Evolutionary conservation across 2,888 invertebrate species (phyloP), one percentile per base, ranked within the genome.

Genomic region (Petrolisthes manimaculis): DNA sequence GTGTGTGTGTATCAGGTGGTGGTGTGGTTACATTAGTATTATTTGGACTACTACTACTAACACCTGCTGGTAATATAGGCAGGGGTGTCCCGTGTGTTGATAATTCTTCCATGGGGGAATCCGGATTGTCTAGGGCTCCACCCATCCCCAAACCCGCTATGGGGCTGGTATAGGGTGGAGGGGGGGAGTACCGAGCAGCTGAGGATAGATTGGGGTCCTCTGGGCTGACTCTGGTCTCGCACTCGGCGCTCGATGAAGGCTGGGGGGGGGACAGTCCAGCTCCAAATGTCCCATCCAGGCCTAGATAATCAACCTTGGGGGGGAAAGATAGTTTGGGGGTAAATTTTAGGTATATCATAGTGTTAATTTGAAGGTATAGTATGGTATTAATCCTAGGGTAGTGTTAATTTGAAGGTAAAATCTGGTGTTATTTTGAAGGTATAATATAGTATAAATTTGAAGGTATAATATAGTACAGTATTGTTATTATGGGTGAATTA

Each of bases 231-330:
- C 84, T 83, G 21, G 74, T 81, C 53, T 86, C 84, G 81, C 84
- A 89, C 53, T 90, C 90, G 9, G 67, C 82, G 56, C 89, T 89
- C 56, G 91, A 90, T 8, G 91, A 91, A 5, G 90, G 91, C 53
- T 91, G 90, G 5, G 91, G 90, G 3, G 91, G 91, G 6, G 90
- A 89, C 71, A 93, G 75, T 18, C 84, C 84, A 12, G 84, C 84
- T 75, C 80, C 56, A 55, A 81, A 88, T 2, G 53, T 77, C 21
- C 77, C 88, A 67, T 51, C 74, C 24, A 88, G 67, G 4, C 54
- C 56, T 18, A 88, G 78, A 53, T 88, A 88, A 5, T 80, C 88
- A 37, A 84, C 88, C 88, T 88, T 74, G 6, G 12, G 69, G 78
- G 53, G n/a, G n/a, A 18, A 21, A 74, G n/a, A n/a, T 78, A 78